Percentiles rank a stretch among this genome's conserved stretches.
Conservation (phyloP, 2,797 vertebrate species). For the Ceryle rudis region DNA sequence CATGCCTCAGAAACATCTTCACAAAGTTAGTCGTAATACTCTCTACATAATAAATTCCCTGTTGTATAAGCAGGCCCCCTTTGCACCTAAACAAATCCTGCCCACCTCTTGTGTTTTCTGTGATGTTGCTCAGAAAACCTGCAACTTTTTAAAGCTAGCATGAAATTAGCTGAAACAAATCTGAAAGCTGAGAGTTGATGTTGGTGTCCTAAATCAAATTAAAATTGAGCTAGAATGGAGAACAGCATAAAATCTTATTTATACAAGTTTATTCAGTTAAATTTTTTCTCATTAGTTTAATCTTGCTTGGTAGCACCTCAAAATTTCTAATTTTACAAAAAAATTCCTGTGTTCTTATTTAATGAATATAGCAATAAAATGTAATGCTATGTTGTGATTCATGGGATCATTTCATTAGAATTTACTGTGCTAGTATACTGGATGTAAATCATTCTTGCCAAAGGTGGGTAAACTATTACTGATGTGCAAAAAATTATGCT, state of each 20-base stretch:
- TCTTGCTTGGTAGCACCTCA: constrained; percentile 44
- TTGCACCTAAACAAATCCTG: neutral
- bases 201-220: constrained; percentile 71
- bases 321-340: constrained; percentile 6
- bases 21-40: neutral
- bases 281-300: constrained; percentile 49
- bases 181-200: constrained; percentile 53
- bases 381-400: constrained; percentile 25
- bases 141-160: constrained; percentile 60
- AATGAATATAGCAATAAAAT: constrained; percentile 36
- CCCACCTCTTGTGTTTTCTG: neutral
- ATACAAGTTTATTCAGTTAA: constrained; percentile 38
- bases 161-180: constrained; percentile 64
- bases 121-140: constrained; percentile 45
- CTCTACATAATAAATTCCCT: neutral
- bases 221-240: constrained; percentile 58
- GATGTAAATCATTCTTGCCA: constrained; percentile 17
- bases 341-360: neutral
- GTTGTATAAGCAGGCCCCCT: neutral
- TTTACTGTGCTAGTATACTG: neutral
- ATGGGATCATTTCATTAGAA: constrained; percentile 7
- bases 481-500: neutral
- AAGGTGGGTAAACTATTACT: constrained; percentile 19
- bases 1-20: neutral
- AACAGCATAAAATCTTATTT: constrained; percentile 63